Percentiles rank a stretch among this genome's conserved stretches.
phyloP scores from a whole-genome alignment of 2,797 vertebrate genomes.

The Psittacula derbiana region DNA sequence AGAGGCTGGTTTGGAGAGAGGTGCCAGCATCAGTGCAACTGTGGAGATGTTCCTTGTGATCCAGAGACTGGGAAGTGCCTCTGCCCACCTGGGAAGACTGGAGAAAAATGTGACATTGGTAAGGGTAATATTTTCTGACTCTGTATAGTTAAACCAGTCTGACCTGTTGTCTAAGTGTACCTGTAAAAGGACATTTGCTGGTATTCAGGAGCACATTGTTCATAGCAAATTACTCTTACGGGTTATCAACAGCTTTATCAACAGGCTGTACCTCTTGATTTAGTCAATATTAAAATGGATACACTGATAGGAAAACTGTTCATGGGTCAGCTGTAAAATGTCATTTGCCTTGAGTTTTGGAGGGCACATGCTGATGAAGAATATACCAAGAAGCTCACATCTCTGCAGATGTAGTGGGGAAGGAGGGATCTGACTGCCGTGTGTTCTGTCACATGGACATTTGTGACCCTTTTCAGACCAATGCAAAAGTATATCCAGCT shows the following conservation, averaged over 20 bases:
- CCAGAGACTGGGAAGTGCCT: conserved; percentile 80
- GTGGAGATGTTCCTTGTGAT: conserved; percentile 77
- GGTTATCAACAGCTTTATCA: not conserved
- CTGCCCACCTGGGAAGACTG: conserved; percentile 82
- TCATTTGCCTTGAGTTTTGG: not conserved
- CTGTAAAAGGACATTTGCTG: not conserved
- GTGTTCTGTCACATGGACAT: not conserved
- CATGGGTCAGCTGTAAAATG: conserved; percentile 26
- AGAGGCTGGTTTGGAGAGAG: conserved; percentile 77
- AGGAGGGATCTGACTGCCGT: fast-evolving
- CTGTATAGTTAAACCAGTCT: not conserved
- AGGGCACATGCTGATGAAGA: not conserved
- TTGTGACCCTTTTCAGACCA: not conserved
- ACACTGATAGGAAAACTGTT: not conserved
- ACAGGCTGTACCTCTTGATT: not conserved
- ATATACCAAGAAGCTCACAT: not conserved
- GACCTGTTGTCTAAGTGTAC: not conserved
- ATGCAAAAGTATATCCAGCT: not conserved
- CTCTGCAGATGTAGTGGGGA: not conserved
- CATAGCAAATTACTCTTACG: not conserved
- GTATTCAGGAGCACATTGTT: not conserved
- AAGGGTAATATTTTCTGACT: not conserved
- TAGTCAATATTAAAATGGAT: not conserved
- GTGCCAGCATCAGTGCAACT: conserved; percentile 81
- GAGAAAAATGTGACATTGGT: conserved; percentile 83